Evolutionary conservation across 2,888 invertebrate species (phyloP).

Genomic region (Clanis bilineata): DNA sequence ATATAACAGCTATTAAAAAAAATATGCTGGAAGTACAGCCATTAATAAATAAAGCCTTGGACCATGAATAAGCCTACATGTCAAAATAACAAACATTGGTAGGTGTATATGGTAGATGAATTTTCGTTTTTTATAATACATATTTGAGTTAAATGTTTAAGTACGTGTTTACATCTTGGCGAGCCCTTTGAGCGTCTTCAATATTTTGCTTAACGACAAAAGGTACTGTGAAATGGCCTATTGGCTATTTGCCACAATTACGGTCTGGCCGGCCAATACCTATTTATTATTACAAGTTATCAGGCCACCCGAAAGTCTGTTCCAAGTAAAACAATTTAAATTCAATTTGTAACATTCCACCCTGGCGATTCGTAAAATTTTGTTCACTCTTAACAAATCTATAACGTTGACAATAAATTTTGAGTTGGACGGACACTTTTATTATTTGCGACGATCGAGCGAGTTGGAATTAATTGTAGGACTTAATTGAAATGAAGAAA

Average conservation of each 20-base stretch:
- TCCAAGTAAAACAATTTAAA: constrained; percentile 36
- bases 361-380: constrained; percentile 40
- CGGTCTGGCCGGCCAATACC: background rate
- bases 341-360: constrained; percentile 47
- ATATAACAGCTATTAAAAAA: too few species aligned
- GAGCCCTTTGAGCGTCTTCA: background rate
- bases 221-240: background rate
- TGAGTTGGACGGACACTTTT: constrained; percentile 29
- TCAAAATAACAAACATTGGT: too few species aligned
- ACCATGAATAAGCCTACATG: too few species aligned
- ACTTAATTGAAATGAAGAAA: background rate
- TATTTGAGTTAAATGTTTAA: background rate
- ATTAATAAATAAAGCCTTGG: too few species aligned
- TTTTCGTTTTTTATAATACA: too few species aligned
- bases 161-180: background rate
- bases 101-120: too few species aligned
- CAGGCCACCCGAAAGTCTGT: constrained; percentile 27
- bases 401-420: constrained; percentile 44
- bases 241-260: background rate
- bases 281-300: background rate
- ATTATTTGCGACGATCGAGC: constrained; percentile 35
- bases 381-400: constrained; percentile 38
- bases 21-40: too few species aligned
- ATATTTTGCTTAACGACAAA: background rate
- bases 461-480: constrained; percentile 1